Base-by-base conservation (phyloP, 2,797 vertebrate species). In the Sebastes kiyomatsui region DNA sequence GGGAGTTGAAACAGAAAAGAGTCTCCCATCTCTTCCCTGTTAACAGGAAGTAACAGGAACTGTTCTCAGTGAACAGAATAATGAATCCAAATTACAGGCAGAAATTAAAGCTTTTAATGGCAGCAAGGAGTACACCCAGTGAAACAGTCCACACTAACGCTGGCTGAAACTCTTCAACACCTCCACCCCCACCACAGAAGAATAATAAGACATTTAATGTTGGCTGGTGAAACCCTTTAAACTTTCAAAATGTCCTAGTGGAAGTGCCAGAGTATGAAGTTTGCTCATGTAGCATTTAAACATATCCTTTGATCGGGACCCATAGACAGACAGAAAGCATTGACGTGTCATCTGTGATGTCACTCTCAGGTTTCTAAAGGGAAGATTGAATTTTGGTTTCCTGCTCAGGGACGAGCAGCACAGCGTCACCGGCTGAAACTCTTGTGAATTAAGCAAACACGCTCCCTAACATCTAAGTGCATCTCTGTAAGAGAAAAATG, bases 171-270 rank as follows among this genome's bases (percentile, higher is more conserved):
- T 79, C 82, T 82, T 13, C 66, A 64, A 87, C 87, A 88, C 87
- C 74, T 86, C 85, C 87, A 66, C 83, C 79, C 83, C 85, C 86
- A 64, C 68, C 68, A 59, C 23, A 71, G 60, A 9, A 84, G 60
- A 9, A 84, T 3, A 71, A 71, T 22, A 42, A 52, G 32, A 80
- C 49, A 72, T 62, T 27, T 20, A 59, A 33, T 5, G 69, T 35
- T 83, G 83, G 74, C 83, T 61, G 30, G 4, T 62, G 16, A 73
- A 59, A 55, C 7, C 27, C 6, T 56, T 64, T 27, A 64, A 77
- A 79, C 59, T 61, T 64, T 68, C 56, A 68, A 65, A 80, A 30
- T 61, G 68, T 81, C 70, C 60, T 3, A 0, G 22, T 66, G 38
- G 72, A 71, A 70, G 74, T 54, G 52, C 52, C 52, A 54, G 52